Evolutionary conservation across 2,113 vertebrate species (phyloP), one percentile per base, ranked within the genome.

Genomic region (Colossoma macropomum): DNA sequence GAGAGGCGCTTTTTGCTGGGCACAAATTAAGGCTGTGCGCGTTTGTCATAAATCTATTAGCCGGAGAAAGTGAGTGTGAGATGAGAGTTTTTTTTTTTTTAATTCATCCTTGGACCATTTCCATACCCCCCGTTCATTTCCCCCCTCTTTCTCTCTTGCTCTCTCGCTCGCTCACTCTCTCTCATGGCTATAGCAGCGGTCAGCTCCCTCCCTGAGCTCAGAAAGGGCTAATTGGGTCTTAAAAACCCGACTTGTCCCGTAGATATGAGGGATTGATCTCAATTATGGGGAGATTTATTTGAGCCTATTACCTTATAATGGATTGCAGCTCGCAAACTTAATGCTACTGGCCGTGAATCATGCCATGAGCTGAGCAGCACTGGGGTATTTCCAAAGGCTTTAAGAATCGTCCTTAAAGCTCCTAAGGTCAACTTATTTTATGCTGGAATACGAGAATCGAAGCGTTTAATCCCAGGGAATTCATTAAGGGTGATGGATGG

Each of bases 201-300:
- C 84, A 74, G 75, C 81, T 85, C 85, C 79, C 84, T 81, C 76
- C 52, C 85, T 87, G 86, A 89, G 87, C 92, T 91, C 89, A 90
- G 80, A 75, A 86, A 89, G 89, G 89, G 89, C 90, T 95, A 94
- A 95, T 95, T 94, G 92, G 92, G 92, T 93, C 92, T 95, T 94
- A 94, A 95, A 94, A 93, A 93, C 82, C 89, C 80, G 90, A 90
- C 90, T 92, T 94, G 92, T 93, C 92, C 89, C 90, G 75, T 62
- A 89, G 90, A 93, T 93, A 93, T 94, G 93, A 94, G 92, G 88
- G 92, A 94, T 94, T 93, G 89, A 93, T 93, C 92, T 94, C 91
- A 93, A 94, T 94, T 95, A 93, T 90, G 87, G 80, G 27, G 84
- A 93, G 93, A 95, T 94, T 94, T 94, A 95, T 95, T 91, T 88